These are phyloP conservation scores for Ahaetulla prasina DNA, from an alignment of 2,113 vertebrate genomes.

Conservation along the genomic window DNA sequence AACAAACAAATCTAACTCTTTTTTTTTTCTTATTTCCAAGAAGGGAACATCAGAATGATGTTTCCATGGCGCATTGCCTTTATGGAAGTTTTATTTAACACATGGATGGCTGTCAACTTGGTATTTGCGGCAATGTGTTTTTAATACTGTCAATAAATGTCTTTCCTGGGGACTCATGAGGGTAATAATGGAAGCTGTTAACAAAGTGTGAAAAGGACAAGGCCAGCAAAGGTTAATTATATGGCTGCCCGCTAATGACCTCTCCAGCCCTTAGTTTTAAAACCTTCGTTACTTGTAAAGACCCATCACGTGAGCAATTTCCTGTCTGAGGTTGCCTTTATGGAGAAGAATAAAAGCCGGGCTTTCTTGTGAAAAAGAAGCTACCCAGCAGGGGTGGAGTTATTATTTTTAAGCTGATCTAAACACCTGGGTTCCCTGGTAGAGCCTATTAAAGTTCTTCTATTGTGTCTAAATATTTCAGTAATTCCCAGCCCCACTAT, in stretches of 20 bases:
- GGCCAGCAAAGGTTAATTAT: constrained; percentile 84
- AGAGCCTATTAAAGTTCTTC: constrained; percentile 78
- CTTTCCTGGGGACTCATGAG: constrained; percentile 72
- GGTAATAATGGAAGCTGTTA: constrained; percentile 78
- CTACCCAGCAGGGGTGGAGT: constrained; percentile 75
- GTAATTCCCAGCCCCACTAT: constrained; percentile 68
- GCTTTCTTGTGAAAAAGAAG: constrained; percentile 78
- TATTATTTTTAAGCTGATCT: constrained; percentile 87
- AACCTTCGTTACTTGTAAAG: constrained; percentile 81
- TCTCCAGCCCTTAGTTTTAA: constrained; percentile 75
- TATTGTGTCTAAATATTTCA: constrained; percentile 82
- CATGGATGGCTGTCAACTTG: constrained; percentile 49
- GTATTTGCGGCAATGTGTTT: constrained; percentile 73
- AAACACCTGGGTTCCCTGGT: constrained; percentile 82
- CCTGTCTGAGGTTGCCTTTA: constrained; percentile 84
- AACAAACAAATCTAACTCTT: not conserved
- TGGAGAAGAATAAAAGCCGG: constrained; percentile 78
- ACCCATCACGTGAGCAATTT: constrained; percentile 89
- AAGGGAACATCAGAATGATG: no score
- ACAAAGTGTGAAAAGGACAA: constrained; percentile 82
- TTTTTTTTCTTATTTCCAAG: not conserved
- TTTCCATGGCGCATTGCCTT: not conserved
- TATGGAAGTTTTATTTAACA: constrained; percentile 32
- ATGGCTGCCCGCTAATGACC: constrained; percentile 81
- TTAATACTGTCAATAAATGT: constrained; percentile 82